These are phyloP conservation scores for Miniopterus natalensis DNA, from an alignment of 2,113 vertebrate genomes.

Conservation along the genomic window DNA sequence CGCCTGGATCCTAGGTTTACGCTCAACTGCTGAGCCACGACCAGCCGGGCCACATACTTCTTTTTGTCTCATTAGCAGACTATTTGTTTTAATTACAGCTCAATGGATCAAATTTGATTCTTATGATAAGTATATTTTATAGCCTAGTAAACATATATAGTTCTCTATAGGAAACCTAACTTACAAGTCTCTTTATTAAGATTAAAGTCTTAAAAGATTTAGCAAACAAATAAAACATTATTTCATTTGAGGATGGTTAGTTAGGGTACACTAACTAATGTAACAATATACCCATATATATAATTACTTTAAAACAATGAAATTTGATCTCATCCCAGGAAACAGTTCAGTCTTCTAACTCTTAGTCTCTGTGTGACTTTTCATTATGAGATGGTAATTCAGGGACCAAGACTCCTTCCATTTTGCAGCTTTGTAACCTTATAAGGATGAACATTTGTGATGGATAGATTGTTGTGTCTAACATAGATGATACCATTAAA, in stretches of 20 bases:
- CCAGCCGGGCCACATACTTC: too few relatives aligned
- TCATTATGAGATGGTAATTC: neutral
- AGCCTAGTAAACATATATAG: neutral
- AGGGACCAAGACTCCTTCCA: neutral
- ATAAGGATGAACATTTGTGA: neutral
- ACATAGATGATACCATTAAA: neutral
- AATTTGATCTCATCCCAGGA: neutral
- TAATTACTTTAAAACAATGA: neutral
- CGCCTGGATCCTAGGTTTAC: too few relatives aligned
- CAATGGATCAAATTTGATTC: neutral
- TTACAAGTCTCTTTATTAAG: neutral
- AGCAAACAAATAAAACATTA: neutral
- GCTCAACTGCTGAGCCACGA: too few relatives aligned
- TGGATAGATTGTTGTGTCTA: neutral
- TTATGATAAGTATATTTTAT: neutral
- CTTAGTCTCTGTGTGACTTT: neutral
- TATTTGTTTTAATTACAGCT: neutral
- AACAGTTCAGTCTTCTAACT: neutral
- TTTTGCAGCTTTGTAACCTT: neutral
- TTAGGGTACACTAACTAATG: neutral
- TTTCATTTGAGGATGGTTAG: constrained; percentile 1
- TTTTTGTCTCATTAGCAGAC: neutral
- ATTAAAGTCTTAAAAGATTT: neutral
- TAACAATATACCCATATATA: neutral
- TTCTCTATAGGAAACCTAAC: neutral